Conservation (phyloP, 2,113 vertebrate species). For the Clarias batrachus region DNA sequence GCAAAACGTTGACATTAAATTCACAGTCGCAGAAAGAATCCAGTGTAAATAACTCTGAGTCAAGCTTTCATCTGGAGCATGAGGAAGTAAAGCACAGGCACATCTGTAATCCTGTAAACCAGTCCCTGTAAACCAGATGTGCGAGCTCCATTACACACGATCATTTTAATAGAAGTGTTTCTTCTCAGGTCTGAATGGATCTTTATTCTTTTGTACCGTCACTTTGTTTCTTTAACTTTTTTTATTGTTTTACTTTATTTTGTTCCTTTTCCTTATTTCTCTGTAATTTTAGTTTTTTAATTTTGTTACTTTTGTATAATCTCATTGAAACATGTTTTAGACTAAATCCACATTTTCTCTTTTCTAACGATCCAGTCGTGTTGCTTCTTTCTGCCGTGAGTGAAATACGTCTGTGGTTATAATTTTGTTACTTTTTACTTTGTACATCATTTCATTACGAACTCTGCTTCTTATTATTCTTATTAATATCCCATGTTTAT, state of each 20-base stretch:
- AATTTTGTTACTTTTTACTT: too few relatives aligned
- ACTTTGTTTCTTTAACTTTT: neutral
- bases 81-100: neutral
- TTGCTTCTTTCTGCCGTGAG: too few relatives aligned
- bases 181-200: neutral
- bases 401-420: too few relatives aligned
- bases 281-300: too few relatives aligned
- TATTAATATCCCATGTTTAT: too few relatives aligned
- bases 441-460: too few relatives aligned
- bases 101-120: neutral
- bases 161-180: neutral
- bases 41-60: neutral
- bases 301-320: neutral
- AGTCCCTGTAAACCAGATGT: neutral
- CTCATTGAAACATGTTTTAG: too few relatives aligned
- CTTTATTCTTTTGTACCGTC: neutral
- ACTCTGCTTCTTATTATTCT: too few relatives aligned
- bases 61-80: neutral
- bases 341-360: too few relatives aligned
- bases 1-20: neutral
- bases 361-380: too few relatives aligned
- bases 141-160: neutral
- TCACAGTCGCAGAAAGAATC: neutral
- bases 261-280: too few relatives aligned
- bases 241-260: too few relatives aligned